Percentiles rank a stretch among this genome's conserved stretches.
These are phyloP conservation scores for Drosophila borborema DNA, from an alignment of 2,888 invertebrate species.

Conservation along the genomic window DNA sequence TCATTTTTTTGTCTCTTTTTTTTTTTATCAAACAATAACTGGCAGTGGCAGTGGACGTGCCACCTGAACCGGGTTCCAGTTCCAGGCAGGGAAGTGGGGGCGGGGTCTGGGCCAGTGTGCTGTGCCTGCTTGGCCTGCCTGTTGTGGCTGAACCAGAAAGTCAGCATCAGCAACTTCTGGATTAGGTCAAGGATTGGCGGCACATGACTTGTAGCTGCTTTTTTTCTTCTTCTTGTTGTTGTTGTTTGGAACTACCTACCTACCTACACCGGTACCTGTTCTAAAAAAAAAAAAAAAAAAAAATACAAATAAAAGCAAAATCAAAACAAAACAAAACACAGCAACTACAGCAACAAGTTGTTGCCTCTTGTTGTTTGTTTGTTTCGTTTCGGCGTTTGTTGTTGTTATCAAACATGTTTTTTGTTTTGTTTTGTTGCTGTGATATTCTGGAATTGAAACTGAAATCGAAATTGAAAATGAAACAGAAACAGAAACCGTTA, in stretches of 20 bases:
- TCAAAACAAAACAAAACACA: slow-evolving; percentile 12
- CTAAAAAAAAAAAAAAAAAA: slow-evolving; percentile 45
- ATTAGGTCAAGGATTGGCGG: slow-evolving; percentile 83
- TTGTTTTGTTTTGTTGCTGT: slow-evolving; percentile 10
- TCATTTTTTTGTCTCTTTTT: slow-evolving; percentile 42
- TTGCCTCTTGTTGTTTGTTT: slow-evolving; percentile 46
- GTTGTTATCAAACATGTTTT: slow-evolving; percentile 52
- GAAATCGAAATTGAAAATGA: slow-evolving; percentile 36
- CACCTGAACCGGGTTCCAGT: slow-evolving; percentile 62
- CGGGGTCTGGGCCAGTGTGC: slow-evolving; percentile 23
- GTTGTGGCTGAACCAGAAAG: slow-evolving; percentile 72
- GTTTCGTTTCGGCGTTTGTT: slow-evolving; percentile 46
- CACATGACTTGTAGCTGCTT: slow-evolving; percentile 43
- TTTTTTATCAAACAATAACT: slow-evolving; percentile 63
- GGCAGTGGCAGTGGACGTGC: slow-evolving; percentile 60
- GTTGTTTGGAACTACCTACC: slow-evolving; percentile 59
- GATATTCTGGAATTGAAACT: slow-evolving; percentile 47
- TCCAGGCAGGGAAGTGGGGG: slow-evolving; percentile 31
- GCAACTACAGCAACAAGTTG: slow-evolving; percentile 26
- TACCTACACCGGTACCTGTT: slow-evolving; percentile 79
- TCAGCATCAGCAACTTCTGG: slow-evolving; percentile 76
- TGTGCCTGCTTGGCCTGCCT: background rate
- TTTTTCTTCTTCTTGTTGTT: slow-evolving; percentile 4
- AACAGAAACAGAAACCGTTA: slow-evolving; percentile 12
- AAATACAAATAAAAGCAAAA: background rate